These are phyloP conservation scores for Nyctibius grandis DNA, from an alignment of 2,797 vertebrate species.

Conservation along the genomic window DNA sequence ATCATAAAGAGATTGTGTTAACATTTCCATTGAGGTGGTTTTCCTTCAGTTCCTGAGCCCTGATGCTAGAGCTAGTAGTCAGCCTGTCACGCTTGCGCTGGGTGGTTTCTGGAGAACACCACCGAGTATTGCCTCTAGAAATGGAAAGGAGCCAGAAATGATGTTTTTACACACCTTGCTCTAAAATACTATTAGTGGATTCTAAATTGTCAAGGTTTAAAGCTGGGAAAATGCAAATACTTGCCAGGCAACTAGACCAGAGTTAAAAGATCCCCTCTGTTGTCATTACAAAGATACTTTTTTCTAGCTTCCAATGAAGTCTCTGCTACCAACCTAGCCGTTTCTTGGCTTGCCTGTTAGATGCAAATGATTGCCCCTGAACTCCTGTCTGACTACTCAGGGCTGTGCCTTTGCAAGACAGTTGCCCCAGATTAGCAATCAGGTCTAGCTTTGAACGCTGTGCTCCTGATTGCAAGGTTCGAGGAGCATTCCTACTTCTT, in stretches of 20 bases:
- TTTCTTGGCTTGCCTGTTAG: not conserved
- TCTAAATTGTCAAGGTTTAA: not conserved
- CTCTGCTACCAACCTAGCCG: not conserved
- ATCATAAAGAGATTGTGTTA: not conserved
- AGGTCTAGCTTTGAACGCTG: not conserved
- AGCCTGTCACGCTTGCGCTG: fast-evolving
- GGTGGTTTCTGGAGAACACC: not conserved
- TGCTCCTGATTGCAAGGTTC: not conserved
- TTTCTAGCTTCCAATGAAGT: not conserved
- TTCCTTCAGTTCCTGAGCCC: not conserved
- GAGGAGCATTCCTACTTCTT: not conserved
- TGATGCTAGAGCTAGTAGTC: not conserved
- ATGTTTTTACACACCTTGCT: not conserved
- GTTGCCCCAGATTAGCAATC: not conserved
- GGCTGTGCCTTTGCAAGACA: not conserved
- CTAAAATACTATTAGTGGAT: not conserved
- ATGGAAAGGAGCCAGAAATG: not conserved
- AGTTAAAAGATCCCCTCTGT: not conserved
- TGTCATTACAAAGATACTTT: not conserved
- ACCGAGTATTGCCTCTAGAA: not conserved
- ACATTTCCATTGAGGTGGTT: not conserved
- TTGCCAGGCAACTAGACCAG: not conserved
- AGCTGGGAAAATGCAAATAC: not conserved
- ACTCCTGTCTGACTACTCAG: not conserved
- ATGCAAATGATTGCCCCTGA: not conserved